A percentile compares a stretch with the other conserved stretches of the same genome.
phyloP scores from a whole-genome alignment of 2,888 invertebrate species.

The Drosophila testacea region DNA sequence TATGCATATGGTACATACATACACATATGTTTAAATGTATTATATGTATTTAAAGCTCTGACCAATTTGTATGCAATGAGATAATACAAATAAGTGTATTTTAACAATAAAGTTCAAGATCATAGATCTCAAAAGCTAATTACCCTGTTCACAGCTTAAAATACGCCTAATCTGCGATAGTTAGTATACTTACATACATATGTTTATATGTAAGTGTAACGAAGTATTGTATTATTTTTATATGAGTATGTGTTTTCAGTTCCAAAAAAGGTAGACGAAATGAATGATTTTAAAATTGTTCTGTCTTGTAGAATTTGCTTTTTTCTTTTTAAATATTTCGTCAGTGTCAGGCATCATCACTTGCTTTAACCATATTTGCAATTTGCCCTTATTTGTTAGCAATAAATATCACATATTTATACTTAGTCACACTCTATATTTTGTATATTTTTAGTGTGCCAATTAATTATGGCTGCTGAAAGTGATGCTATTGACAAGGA shows the following conservation, averaged over 20 bases:
- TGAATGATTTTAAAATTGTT: constrained; percentile 5
- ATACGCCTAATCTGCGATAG: neutral
- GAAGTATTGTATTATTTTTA: neutral
- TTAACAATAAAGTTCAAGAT: constrained; percentile 7
- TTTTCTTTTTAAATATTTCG: neutral
- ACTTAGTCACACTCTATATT: neutral
- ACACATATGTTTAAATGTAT: neutral
- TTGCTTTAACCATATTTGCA: neutral
- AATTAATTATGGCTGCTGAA: constrained; percentile 54
- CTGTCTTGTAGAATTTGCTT: neutral
- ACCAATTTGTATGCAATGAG: neutral
- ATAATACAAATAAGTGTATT: constrained; percentile 1
- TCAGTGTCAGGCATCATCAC: neutral
- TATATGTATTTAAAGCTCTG: constrained; percentile 5
- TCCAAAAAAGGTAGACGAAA: constrained; percentile 1
- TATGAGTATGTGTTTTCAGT: neutral
- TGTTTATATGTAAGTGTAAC: constrained; percentile 2
- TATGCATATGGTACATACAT: neutral
- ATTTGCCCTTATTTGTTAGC: constrained; percentile 3
- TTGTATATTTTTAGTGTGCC: constrained; percentile 16
- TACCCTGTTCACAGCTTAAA: neutral
- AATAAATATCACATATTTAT: neutral
- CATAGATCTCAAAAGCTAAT: constrained; percentile 5
- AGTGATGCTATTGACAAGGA: constrained; percentile 86
- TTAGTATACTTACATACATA: neutral